Conservation (phyloP, 2,888 invertebrate species). For the Callinectes sapidus region DNA sequence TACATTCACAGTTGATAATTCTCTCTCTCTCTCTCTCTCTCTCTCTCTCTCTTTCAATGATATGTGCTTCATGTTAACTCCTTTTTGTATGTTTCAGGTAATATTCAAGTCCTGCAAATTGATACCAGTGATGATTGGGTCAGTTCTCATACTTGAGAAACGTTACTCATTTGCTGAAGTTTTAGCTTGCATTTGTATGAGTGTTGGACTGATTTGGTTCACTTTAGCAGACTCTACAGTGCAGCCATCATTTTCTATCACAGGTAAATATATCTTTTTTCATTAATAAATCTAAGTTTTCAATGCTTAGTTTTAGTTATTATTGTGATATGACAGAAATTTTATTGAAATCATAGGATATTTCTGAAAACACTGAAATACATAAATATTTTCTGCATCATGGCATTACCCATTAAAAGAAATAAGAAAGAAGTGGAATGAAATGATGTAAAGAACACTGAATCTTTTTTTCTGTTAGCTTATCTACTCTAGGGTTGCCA, state of each 20-base stretch:
- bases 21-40: constrained; percentile 32
- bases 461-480: background rate
- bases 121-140: constrained; percentile 95
- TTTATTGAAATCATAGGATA: background rate
- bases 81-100: constrained; percentile 77
- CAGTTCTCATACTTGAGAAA: constrained; percentile 93
- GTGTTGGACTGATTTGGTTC: constrained; percentile 91
- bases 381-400: background rate
- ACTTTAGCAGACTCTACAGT: constrained; percentile 86
- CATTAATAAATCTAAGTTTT: background rate
- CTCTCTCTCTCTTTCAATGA: background rate
- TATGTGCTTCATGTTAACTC: background rate
- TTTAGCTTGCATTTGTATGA: constrained; percentile 89
- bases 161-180: constrained; percentile 89
- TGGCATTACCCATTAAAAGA: background rate
- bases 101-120: constrained; percentile 99
- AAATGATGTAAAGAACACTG: background rate
- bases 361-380: background rate
- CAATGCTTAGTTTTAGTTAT: background rate
- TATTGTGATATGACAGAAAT: background rate
- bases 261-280: constrained; percentile 76
- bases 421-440: too few relatives aligned
- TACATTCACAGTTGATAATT: background rate
- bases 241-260: constrained; percentile 80
- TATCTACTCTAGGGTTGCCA: background rate